Evolutionary conservation across 1,140 invertebrate species (phyloP).

Genomic region (Meloidogyne floridensis): DNA sequence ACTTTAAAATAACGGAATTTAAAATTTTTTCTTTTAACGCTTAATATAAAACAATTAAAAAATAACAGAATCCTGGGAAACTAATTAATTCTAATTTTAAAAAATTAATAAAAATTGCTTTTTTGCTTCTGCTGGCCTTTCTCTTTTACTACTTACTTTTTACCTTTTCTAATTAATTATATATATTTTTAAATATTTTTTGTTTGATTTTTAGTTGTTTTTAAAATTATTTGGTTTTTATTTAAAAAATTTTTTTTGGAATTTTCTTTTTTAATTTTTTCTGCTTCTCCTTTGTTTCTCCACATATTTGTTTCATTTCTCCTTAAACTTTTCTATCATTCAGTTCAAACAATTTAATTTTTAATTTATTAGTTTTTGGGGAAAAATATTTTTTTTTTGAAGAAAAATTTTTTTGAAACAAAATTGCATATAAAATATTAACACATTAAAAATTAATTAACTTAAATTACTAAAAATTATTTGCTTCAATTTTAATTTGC

Average conservation of each 20-base stretch:
- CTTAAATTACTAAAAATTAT: background rate
- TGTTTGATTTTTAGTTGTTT: background rate
- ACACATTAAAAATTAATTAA: too few relatives aligned
- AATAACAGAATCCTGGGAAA: too few relatives aligned
- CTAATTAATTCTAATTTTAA: too few relatives aligned
- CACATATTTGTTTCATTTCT: constrained; percentile 4
- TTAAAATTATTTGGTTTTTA: constrained; percentile 1
- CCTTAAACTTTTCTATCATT: background rate
- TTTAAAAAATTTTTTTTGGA: background rate
- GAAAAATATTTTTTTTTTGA: too few relatives aligned
- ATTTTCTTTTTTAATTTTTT: background rate
- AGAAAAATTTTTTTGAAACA: too few relatives aligned
- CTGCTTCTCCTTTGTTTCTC: background rate
- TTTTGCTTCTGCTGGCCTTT: background rate
- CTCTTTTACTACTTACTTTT: background rate
- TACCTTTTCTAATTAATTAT: background rate
- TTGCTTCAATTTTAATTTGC: background rate
- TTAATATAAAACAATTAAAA: too few relatives aligned
- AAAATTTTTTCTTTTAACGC: too few relatives aligned
- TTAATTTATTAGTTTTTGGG: too few relatives aligned
- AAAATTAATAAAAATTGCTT: background rate
- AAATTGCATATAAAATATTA: too few relatives aligned
- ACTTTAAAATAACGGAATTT: too few relatives aligned
- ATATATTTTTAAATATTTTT: background rate
- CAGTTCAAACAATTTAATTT: too few relatives aligned